Evolutionary conservation across 2,113 vertebrate species (phyloP).

Genomic region (Leptosomus discolor): DNA sequence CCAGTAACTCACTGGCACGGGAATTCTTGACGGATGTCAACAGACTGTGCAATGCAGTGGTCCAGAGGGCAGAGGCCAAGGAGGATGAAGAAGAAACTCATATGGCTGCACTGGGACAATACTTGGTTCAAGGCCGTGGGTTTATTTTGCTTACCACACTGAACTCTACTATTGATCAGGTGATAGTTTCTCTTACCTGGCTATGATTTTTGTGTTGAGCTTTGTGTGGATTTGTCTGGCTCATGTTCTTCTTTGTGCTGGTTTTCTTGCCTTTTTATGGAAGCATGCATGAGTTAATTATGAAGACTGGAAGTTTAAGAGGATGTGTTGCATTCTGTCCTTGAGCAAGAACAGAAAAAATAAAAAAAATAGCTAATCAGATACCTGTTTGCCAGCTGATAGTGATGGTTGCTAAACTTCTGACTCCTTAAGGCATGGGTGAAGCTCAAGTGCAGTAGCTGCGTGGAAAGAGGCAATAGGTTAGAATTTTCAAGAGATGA

Average conservation of each 20-base stretch:
- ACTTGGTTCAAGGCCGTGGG: slow-evolving; percentile 90
- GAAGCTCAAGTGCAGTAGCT: not conserved
- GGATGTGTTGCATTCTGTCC: not conserved
- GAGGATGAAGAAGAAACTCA: slow-evolving; percentile 94
- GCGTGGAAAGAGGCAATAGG: not conserved
- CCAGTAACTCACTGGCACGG: slow-evolving; percentile 93
- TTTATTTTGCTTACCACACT: slow-evolving; percentile 90
- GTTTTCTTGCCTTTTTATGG: not conserved
- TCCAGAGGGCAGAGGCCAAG: slow-evolving; percentile 83
- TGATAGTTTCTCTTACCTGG: slow-evolving; percentile 17
- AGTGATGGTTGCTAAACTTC: not conserved
- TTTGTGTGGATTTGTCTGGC: not conserved
- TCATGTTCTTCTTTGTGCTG: not conserved
- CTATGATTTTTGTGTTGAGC: not conserved
- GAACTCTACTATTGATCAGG: slow-evolving; percentile 92
- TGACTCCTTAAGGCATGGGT: not conserved
- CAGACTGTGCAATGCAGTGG: slow-evolving; percentile 92
- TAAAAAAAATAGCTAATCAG: not conserved
- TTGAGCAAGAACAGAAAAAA: not conserved
- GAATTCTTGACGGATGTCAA: slow-evolving; percentile 97
- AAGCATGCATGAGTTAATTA: not conserved
- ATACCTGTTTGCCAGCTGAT: not conserved
- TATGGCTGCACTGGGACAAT: slow-evolving; percentile 92
- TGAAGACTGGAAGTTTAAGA: not conserved
- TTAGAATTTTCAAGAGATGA: not conserved